Conservation (phyloP, 2,888 invertebrate species). For the Amphimallon solstitiale region DNA sequence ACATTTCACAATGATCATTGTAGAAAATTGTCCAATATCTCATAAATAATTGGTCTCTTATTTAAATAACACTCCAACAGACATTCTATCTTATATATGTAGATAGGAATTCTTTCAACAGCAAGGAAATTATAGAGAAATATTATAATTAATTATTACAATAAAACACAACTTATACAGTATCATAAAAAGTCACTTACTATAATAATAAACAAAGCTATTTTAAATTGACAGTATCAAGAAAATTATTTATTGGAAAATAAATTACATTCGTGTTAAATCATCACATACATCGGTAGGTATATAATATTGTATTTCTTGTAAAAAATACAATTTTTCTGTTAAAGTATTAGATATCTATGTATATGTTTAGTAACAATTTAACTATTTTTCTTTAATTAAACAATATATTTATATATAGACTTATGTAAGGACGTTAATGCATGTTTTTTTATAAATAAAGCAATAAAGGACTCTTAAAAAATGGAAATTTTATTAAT, state of each 20-base stretch:
- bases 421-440: constrained; percentile 14
- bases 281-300: constrained; percentile 13
- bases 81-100: background rate
- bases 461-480: constrained; percentile 42
- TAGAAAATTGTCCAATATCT: constrained; percentile 43
- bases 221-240: too few species aligned
- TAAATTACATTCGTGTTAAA: constrained; percentile 26
- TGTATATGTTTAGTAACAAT: constrained; percentile 20
- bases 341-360: constrained; percentile 26
- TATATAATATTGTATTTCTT: constrained; percentile 9
- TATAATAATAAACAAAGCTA: constrained; percentile 3
- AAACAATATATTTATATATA: constrained; percentile 33
- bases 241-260: constrained; percentile 20
- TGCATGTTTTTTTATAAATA: constrained; percentile 34
- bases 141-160: constrained; percentile 7
- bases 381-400: constrained; percentile 26
- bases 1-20: constrained; percentile 44
- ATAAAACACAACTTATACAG: constrained; percentile 13
- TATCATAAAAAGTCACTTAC: constrained; percentile 15
- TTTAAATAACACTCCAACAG: constrained; percentile 33
- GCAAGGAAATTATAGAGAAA: background rate
- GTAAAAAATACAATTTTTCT: constrained; percentile 2
- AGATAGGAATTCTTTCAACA: background rate
- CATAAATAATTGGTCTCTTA: constrained; percentile 12
- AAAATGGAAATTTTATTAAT: constrained; percentile 45